A percentile compares a stretch with the other conserved stretches of the same genome.
These are phyloP conservation scores for Takifugu bimaculatus DNA, from an alignment of 2,113 vertebrate genomes.

Conservation along the genomic window DNA sequence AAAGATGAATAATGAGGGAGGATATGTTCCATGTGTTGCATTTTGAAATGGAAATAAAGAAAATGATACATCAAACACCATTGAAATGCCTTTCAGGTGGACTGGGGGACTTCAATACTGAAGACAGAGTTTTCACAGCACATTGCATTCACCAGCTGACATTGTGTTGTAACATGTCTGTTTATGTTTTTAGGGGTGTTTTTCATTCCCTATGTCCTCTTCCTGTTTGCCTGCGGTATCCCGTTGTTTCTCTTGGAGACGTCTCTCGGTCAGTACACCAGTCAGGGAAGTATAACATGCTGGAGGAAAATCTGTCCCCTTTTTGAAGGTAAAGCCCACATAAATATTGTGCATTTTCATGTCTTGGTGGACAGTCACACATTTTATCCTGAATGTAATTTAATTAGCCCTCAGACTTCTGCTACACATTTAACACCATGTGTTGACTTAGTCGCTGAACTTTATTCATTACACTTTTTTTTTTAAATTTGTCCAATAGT, in stretches of 20 bases:
- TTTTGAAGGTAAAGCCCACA: slow-evolving; percentile 73
- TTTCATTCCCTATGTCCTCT: slow-evolving; percentile 76
- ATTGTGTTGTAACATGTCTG: neutral
- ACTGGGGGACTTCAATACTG: neutral
- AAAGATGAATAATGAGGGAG: too few species aligned
- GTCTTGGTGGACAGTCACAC: neutral
- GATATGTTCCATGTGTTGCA: too few species aligned
- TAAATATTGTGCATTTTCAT: neutral
- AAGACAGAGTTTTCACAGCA: neutral
- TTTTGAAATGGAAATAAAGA: too few species aligned
- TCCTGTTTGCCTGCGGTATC: slow-evolving; percentile 76
- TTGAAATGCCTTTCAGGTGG: too few species aligned
- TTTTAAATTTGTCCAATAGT: too few species aligned
- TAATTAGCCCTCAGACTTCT: too few species aligned
- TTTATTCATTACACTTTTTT: too few species aligned
- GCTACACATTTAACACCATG: too few species aligned
- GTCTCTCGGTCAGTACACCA: slow-evolving; percentile 75
- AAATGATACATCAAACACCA: too few species aligned
- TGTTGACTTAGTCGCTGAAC: too few species aligned
- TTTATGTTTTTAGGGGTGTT: slow-evolving; percentile 68
- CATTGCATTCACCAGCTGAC: neutral
- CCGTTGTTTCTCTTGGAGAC: slow-evolving; percentile 77
- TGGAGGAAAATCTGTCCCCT: slow-evolving; percentile 79
- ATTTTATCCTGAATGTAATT: too few species aligned
- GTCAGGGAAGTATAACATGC: slow-evolving; percentile 75